Conservation (phyloP, 1,140 invertebrate species). For the Aphaenogaster rudis region DNA sequence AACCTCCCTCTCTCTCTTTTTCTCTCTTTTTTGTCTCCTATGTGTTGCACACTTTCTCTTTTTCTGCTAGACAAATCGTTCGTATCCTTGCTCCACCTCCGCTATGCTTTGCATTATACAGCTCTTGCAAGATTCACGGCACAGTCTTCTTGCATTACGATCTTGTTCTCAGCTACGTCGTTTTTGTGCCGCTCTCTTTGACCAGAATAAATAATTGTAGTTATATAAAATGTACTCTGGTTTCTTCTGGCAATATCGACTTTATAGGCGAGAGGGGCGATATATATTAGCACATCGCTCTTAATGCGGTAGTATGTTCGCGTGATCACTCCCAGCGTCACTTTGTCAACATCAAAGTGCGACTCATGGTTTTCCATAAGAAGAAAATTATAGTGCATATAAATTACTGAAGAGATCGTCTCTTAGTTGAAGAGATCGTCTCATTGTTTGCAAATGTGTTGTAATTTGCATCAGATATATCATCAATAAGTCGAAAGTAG, state of each 20-base stretch:
- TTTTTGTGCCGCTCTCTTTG: constrained; percentile 40
- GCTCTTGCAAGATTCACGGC: constrained; percentile 34
- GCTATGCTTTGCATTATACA: constrained; percentile 5
- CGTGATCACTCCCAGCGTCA: constrained; percentile 50
- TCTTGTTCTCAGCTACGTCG: constrained; percentile 36
- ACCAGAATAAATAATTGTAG: constrained; percentile 66
- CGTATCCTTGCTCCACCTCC: constrained; percentile 36
- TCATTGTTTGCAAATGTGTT: constrained; percentile 44
- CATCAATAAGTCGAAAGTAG: constrained; percentile 60
- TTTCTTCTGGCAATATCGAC: constrained; percentile 26
- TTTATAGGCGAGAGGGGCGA: constrained; percentile 67
- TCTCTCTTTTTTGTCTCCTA: constrained; percentile 17
- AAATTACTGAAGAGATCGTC: constrained; percentile 47
- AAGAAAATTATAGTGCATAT: constrained; percentile 60
- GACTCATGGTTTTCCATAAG: constrained; percentile 35
- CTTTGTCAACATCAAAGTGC: constrained; percentile 49
- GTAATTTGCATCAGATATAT: constrained; percentile 49
- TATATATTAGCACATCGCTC: constrained; percentile 47
- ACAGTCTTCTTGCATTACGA: constrained; percentile 25
- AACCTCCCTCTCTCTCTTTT: constrained; percentile 12
- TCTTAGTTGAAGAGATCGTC: constrained; percentile 41
- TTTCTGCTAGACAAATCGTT: constrained; percentile 36
- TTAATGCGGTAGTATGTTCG: constrained; percentile 26
- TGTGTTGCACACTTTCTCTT: neutral
- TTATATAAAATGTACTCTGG: constrained; percentile 65